A percentile compares a stretch with the other conserved stretches of the same genome.
Conservation (phyloP, 1,140 invertebrate genomes). For the Papilio machaon region DNA sequence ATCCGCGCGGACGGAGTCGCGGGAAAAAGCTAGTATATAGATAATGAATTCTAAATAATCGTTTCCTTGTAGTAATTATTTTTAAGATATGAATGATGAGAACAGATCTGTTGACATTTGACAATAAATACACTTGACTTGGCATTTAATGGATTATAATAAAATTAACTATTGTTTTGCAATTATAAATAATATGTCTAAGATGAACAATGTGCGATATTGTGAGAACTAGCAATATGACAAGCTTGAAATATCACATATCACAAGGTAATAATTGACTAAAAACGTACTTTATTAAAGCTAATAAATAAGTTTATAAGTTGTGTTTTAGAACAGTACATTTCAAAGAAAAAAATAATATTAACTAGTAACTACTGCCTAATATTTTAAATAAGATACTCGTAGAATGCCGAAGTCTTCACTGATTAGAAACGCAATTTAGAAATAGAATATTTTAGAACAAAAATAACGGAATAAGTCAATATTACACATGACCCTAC, state of each 20-base stretch:
- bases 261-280: not conserved
- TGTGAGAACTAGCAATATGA: not conserved
- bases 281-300: not conserved
- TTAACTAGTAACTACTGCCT: too few relatives aligned
- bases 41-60: slow-evolving; percentile 27
- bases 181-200: not conserved
- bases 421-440: too few relatives aligned
- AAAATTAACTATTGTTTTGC: not conserved
- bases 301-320: too few relatives aligned
- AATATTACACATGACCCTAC: too few relatives aligned
- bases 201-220: not conserved
- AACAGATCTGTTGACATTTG: not conserved
- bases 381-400: too few relatives aligned
- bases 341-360: too few relatives aligned
- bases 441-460: too few relatives aligned
- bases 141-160: not conserved
- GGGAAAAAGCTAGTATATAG: too few relatives aligned
- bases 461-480: too few relatives aligned
- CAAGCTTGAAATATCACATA: not conserved
- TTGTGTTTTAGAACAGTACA: too few relatives aligned
- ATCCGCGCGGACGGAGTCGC: too few relatives aligned
- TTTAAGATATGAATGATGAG: slow-evolving; percentile 20
- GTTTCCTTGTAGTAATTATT: slow-evolving; percentile 8
- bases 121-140: not conserved
- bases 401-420: too few relatives aligned